Base-by-base conservation (phyloP, 2,888 invertebrate genomes). In the Bombylius discolor region DNA sequence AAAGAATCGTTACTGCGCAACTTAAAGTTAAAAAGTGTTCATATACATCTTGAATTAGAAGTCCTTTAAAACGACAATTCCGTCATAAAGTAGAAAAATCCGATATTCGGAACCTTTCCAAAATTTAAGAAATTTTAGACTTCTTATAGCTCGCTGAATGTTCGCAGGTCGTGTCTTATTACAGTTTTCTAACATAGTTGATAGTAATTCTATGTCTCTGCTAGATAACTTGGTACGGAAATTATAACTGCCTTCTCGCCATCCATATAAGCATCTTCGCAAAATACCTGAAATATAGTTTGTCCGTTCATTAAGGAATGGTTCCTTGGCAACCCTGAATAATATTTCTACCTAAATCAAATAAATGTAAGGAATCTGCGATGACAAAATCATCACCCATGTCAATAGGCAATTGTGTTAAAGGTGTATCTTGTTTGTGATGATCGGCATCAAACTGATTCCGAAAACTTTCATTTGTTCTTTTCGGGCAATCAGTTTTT, bases 31-130 rank as follows among this genome's bases (percentile, higher is more conserved):
- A 47, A 56, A 53, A 58, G 33, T 58, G 47, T n/a, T 56, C 14
- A 47, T 61, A 60, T 14, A 47, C 47, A 44, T 59, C 56, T 31
- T 11, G 32, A 11, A 44, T 53, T 51, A 61, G 54, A 49, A 58
- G 52, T 62, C 56, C 47, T 61, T 62, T 23, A 62, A 55, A 36
- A 64, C 50, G 33, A 64, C 60, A 14, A 53, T 23, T 33, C 62
- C 64, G 11, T 60, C 6, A 54, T 64, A 64, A 5, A 62, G 46
- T 51, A 64, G 53, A 47, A 64, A 59, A 8, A 61, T 63, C 51
- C 61, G 52, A 56, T 49, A 50, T 23, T 50, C 50, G 14, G 42
- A 31, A 36, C 50, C 50, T 42, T 50, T 50, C 50, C 50, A 50
- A 50, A 5, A 50, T 31, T n/a, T 42, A 23, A 50, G 7, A 50